phyloP scores from a whole-genome alignment of 2,888 invertebrate species.

The Andrena fulva region DNA sequence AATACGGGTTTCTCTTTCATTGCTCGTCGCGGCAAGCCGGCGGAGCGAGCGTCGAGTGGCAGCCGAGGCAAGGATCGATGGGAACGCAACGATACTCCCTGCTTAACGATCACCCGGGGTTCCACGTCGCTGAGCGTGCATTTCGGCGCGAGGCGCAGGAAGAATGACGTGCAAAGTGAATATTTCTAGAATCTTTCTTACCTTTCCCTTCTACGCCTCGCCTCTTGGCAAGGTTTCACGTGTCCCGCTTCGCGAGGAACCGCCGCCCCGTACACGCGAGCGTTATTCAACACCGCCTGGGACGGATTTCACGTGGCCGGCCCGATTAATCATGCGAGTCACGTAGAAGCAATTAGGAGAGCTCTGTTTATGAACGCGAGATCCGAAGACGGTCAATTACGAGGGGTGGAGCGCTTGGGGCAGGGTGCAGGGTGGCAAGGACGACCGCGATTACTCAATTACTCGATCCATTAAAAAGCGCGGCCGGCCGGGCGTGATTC shows the following conservation, averaged over 20 bases:
- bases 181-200: too few species aligned
- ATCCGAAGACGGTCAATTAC: constrained; percentile 17
- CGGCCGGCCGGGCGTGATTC: not conserved
- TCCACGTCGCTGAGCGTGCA: not conserved
- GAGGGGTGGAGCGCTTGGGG: not conserved
- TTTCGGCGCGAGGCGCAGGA: too few species aligned
- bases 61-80: not conserved
- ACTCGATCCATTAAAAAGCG: constrained; percentile 11
- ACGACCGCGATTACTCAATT: constrained; percentile 22
- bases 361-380: constrained; percentile 22
- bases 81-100: constrained; percentile 1
- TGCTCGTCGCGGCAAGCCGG: not conserved
- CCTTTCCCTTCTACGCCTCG: too few species aligned
- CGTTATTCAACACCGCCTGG: not conserved
- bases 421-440: not conserved
- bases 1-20: not conserved
- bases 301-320: constrained; percentile 6
- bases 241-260: too few species aligned
- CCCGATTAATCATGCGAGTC: constrained; percentile 25
- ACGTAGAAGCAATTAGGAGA: constrained; percentile 13
- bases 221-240: too few species aligned
- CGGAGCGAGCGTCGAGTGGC: not conserved
- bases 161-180: too few species aligned
- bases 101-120: not conserved
- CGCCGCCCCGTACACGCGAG: not conserved